These are phyloP conservation scores for Leptosomus discolor DNA, from an alignment of 2,113 vertebrate species.

Conservation along the genomic window DNA sequence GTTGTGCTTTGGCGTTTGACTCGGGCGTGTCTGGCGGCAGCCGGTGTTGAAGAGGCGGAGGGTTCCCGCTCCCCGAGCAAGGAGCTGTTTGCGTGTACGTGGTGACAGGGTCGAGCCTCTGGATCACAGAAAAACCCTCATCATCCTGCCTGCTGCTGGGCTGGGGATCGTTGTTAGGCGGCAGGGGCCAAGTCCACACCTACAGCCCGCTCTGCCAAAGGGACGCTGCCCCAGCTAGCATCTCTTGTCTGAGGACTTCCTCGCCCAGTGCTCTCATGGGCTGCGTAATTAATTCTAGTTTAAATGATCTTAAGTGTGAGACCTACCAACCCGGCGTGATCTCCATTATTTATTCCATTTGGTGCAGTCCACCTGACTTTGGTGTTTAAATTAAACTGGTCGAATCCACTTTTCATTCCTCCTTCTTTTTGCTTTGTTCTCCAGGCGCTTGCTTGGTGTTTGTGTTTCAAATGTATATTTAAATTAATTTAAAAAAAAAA, in stretches of 20 bases:
- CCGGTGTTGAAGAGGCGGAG: accelerated
- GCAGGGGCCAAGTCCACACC: background rate
- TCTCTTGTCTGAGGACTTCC: background rate
- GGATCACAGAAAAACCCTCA: background rate
- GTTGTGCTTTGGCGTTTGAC: background rate
- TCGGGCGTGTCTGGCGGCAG: background rate
- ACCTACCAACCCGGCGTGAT: background rate
- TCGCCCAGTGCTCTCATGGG: background rate
- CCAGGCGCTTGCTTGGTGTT: background rate
- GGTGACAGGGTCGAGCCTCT: accelerated
- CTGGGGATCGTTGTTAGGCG: accelerated
- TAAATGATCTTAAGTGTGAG: background rate
- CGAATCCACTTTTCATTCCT: slow-evolving; percentile 13
- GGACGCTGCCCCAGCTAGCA: background rate
- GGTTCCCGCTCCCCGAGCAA: background rate
- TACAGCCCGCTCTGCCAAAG: background rate
- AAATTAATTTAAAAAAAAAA: background rate
- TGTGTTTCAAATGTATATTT: slow-evolving; percentile 45
- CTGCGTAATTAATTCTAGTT: background rate
- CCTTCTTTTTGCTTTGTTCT: background rate
- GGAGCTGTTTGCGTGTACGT: background rate
- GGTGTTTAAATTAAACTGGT: slow-evolving; percentile 38
- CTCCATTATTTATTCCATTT: slow-evolving; percentile 53
- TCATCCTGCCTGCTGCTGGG: background rate
- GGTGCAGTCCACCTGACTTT: background rate